A percentile compares a stretch with the other conserved stretches of the same genome.
These are phyloP conservation scores for Heterodera schachtii DNA, from an alignment of 1,140 invertebrate genomes.

Conservation along the genomic window DNA sequence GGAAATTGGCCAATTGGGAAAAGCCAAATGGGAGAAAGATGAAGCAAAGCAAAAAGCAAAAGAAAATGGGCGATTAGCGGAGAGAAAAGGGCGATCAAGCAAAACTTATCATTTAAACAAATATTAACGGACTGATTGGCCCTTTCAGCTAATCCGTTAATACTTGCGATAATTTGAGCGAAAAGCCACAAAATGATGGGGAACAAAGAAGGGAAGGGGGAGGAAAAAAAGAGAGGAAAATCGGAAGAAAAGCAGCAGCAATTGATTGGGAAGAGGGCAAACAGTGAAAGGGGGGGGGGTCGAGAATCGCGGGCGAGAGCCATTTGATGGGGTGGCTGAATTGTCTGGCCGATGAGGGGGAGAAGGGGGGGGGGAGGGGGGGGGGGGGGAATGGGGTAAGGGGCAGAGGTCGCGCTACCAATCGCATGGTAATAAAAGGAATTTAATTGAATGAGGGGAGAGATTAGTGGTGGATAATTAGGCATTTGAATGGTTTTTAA, in stretches of 20 bases:
- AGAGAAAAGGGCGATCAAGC: background rate
- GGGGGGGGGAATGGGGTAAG: too few relatives aligned
- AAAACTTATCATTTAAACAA: too few relatives aligned
- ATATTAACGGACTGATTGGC: background rate
- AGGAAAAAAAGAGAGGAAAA: background rate
- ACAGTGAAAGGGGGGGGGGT: background rate
- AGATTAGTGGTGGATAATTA: too few relatives aligned
- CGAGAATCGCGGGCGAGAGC: background rate
- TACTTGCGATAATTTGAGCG: background rate
- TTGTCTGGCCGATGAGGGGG: background rate
- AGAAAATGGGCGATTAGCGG: background rate
- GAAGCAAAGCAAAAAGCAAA: too few relatives aligned
- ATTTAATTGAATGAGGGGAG: too few relatives aligned
- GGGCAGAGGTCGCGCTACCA: too few relatives aligned
- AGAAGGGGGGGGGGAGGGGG: too few relatives aligned
- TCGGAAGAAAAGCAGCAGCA: background rate
- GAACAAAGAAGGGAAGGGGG: background rate
- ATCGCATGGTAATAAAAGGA: too few relatives aligned
- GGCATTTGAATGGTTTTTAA: too few relatives aligned
- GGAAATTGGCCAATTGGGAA: background rate
- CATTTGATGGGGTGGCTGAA: background rate
- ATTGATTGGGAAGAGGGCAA: background rate
- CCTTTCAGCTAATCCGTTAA: background rate
- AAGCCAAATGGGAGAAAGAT: background rate
- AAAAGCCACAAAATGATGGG: background rate